phyloP scores from a whole-genome alignment of 2,113 vertebrate species.

The Elanoides forficatus region DNA sequence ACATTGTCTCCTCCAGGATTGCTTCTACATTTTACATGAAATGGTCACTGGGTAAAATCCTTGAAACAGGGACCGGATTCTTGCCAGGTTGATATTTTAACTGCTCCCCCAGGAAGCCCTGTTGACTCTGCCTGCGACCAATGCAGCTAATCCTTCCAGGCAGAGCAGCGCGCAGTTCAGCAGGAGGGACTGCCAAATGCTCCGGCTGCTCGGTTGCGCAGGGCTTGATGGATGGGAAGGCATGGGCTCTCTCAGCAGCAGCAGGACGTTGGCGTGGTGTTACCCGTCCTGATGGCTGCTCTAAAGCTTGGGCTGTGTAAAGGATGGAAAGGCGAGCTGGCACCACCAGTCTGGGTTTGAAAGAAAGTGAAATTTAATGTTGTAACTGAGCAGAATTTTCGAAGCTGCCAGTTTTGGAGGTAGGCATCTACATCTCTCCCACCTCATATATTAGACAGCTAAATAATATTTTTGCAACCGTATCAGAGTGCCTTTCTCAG shows the following conservation, averaged over 20 bases:
- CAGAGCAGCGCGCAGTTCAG: background rate
- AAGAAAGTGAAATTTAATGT: background rate
- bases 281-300: background rate
- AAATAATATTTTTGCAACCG: background rate
- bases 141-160: background rate
- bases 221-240: background rate
- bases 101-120: background rate
- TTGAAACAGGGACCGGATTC: background rate
- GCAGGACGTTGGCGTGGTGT: background rate
- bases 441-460: background rate
- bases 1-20: background rate
- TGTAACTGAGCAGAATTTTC: background rate
- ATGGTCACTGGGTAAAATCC: background rate
- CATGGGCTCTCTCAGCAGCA: background rate
- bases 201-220: background rate
- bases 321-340: background rate
- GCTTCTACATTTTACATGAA: background rate
- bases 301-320: background rate
- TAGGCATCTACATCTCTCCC: background rate
- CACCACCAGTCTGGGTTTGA: background rate
- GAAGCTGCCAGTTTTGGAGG: background rate
- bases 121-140: background rate
- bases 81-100: background rate
- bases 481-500: background rate
- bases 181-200: background rate